Base-by-base conservation (phyloP, 2,888 invertebrate species). In the Cordilura impudica region DNA sequence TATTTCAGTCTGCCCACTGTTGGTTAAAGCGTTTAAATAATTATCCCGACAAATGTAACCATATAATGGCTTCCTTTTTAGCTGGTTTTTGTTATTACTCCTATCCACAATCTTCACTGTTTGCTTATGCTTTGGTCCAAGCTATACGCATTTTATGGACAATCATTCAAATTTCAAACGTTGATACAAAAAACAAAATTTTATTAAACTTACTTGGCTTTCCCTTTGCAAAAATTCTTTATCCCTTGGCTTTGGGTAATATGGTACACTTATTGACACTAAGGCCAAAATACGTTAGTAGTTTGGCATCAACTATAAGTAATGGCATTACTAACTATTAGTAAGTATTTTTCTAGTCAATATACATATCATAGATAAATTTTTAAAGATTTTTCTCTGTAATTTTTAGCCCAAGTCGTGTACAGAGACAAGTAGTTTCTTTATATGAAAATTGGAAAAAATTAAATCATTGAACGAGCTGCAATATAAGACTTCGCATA, bases 51-150 rank as follows among this genome's bases (percentile, higher is more conserved):
- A 63, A 66, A 10, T 3, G 45, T 0, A 84, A 83, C 51, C 86
- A 88, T 72, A 49, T 83, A 0, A 2, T 83, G 18, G 83, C 87
- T 4, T 82, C 84, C n/a, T 86, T 87, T 65, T 18, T 87, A 0
- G 85, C 85, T 6, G 88, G 88, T 0, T 47, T 83, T 0, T 84
- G 84, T 5, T 88, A 82, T 56, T 49, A 81, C 5, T 83, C 84
- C 31, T 83, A 81, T 70, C 86, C 88, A 0, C 85, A 84, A 61
- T 56, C 82, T 4, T 82, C 83, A 0, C 66, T 87, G 3, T 72
- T 87, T 8, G 82, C 85, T 23, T 87, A 85, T 78, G 84, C 82
- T 0, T 14, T 86, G 5, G 65, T 85, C 16, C 77, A 84, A 43
- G 79, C 84, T 10, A 74, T 82, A 12, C 84, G 85, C 18, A 82